Base-by-base conservation (phyloP, 2,888 invertebrate genomes). In the Tachina fera region DNA sequence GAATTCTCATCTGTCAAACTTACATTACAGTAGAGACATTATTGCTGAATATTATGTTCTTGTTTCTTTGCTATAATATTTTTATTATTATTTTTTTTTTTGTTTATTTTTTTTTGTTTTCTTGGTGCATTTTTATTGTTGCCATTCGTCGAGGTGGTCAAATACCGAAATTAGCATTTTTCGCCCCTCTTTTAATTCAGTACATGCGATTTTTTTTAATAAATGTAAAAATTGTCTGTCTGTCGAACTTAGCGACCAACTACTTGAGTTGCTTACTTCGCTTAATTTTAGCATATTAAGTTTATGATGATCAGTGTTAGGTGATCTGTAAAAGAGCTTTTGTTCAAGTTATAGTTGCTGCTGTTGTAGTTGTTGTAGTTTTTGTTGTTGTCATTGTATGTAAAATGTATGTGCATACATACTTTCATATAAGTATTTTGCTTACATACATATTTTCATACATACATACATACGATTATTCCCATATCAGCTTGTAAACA, bases 111-210 rank as follows among this genome's bases (percentile, higher is more conserved):
- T 89, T 89, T 88, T 87, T 88, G 88, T 90, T 88, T 90, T 89
- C 89, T 89, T 89, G 45, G 14, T 60, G 53, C 47, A 60, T 4
- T 61, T 91, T 80, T 77, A 77, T 84, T 84, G 76, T 84, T 85
- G 74, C 22, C 68, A 82, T 79, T 91, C 89, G 90, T 90, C 91
- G 91, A 90, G 91, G 91, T 91, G 91, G 91, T 90, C 91, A 91
- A 91, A 90, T 89, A 91, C 89, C 91, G 90, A 90, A 75, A 91
- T 91, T 91, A 90, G 90, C 91, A 91, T 91, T 90, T 91, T 89
- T 90, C 82, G 76, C 47, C 87, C 85, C 88, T 87, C 87, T 68
- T 74, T 68, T 60, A 65, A 60, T 65, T 56, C 22, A 65, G 10
- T 71, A 53, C 72, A 65, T 19, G 60, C 72, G 45, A 75, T 77